These are phyloP conservation scores for Lucilia sericata DNA, from an alignment of 1,140 invertebrate species.

Conservation along the genomic window DNA sequence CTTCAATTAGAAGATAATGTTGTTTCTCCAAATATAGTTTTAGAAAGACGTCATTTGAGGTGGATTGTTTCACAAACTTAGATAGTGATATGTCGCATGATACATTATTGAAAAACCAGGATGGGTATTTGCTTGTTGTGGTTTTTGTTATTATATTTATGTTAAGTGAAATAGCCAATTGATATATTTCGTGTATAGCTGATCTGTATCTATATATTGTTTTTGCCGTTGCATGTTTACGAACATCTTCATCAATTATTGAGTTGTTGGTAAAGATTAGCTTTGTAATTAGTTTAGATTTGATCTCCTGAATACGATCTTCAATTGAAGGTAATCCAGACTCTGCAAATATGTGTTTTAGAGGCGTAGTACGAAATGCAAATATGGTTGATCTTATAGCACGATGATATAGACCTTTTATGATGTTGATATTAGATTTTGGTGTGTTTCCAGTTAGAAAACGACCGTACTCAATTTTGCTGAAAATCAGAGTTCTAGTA, in stretches of 20 bases:
- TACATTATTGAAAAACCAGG: too few relatives aligned
- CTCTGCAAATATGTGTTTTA: neutral
- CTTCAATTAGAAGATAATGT: too few relatives aligned
- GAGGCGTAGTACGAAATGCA: neutral
- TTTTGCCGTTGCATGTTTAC: neutral
- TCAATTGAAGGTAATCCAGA: neutral
- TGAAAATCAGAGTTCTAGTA: constrained; percentile 44
- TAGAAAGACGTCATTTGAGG: too few relatives aligned
- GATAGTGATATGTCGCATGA: too few relatives aligned
- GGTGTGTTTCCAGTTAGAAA: constrained; percentile 42
- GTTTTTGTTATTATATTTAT: too few relatives aligned
- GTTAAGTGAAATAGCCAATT: too few relatives aligned
- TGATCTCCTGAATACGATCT: neutral
- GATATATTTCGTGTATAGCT: neutral
- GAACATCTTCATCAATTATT: neutral
- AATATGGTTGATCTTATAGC: neutral
- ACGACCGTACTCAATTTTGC: constrained; percentile 47
- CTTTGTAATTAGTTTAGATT: neutral
- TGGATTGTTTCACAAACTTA: too few relatives aligned
- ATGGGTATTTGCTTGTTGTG: too few relatives aligned
- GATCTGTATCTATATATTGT: neutral
- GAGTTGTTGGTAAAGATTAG: neutral
- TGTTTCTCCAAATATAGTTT: too few relatives aligned
- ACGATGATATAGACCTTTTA: neutral
- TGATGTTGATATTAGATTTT: neutral